phyloP scores from a whole-genome alignment of 2,888 invertebrate species.

The Diarsia mendica region DNA sequence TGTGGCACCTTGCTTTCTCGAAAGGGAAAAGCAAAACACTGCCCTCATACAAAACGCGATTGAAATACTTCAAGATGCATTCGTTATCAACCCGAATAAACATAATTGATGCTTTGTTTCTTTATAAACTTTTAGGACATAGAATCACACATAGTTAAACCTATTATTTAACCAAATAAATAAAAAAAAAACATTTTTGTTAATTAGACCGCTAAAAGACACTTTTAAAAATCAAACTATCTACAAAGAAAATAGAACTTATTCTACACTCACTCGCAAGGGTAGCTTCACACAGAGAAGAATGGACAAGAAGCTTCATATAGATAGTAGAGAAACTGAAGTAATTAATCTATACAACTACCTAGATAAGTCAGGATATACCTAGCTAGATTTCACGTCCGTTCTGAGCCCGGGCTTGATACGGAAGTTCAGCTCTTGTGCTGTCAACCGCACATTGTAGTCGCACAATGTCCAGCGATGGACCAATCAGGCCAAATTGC shows the following conservation, averaged over 20 bases:
- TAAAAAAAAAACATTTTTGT: background rate
- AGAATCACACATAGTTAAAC: too few relatives aligned
- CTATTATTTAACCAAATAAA: too few relatives aligned
- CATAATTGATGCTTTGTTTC: too few relatives aligned
- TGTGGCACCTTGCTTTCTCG: too few relatives aligned
- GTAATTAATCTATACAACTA: too few relatives aligned
- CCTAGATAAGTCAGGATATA: background rate
- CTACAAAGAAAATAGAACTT: background rate
- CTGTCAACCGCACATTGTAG: conserved; percentile 50
- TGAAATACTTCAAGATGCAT: too few relatives aligned
- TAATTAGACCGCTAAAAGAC: background rate
- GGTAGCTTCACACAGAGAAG: background rate
- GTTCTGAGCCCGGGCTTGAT: conserved; percentile 1
- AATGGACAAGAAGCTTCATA: background rate
- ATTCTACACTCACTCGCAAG: background rate
- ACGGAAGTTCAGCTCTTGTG: conserved; percentile 50
- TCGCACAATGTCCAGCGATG: conserved; percentile 57
- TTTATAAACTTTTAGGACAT: too few relatives aligned
- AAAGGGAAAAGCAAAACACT: too few relatives aligned
- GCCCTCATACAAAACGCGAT: too few relatives aligned
- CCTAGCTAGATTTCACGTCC: conserved; percentile 2
- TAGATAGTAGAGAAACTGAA: background rate
- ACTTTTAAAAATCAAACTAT: background rate
- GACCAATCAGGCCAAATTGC: conserved; percentile 60
- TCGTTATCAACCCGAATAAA: too few relatives aligned